phyloP scores from a whole-genome alignment of 2,113 vertebrate genomes.

The Pseudolaguvia tuberculata region DNA sequence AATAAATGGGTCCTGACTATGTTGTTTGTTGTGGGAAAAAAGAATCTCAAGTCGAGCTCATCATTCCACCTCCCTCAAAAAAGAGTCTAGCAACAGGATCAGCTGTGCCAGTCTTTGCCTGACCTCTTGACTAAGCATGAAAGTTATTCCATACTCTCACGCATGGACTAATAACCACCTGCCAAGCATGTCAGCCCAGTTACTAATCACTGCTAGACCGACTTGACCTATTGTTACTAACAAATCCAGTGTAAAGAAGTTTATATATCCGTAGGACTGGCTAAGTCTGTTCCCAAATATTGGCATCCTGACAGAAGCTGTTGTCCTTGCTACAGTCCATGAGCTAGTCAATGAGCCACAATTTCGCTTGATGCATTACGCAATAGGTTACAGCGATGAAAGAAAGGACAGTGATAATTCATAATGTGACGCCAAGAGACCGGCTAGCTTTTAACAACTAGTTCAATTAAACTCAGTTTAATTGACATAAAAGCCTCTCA shows the following conservation, averaged over 20 bases:
- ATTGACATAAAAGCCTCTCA: constrained; percentile 34
- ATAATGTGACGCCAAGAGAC: constrained; percentile 21
- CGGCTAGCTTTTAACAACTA: constrained; percentile 23
- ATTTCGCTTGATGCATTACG: constrained; percentile 29
- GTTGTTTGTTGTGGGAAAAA: constrained; percentile 1
- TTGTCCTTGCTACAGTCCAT: not conserved
- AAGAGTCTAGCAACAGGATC: constrained; percentile 51
- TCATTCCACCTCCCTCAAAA: constrained; percentile 12
- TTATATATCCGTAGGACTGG: constrained; percentile 14
- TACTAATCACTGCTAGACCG: constrained; percentile 46
- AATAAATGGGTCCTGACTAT: not conserved
- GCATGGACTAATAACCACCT: constrained; percentile 63
- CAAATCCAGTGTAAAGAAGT: not conserved
- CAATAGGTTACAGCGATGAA: constrained; percentile 28
- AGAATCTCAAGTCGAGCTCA: no score
- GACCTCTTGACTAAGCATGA: constrained; percentile 46
- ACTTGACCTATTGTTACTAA: not conserved
- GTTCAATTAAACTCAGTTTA: constrained; percentile 33
- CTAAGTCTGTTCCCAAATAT: not conserved
- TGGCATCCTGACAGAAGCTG: not conserved
- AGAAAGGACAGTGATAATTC: constrained; percentile 27
- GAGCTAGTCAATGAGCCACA: constrained; percentile 1
- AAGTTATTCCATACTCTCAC: constrained; percentile 62
- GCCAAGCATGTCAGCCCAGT: constrained; percentile 56
- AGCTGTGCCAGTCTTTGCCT: constrained; percentile 49